These are phyloP conservation scores for Albula glossodonta DNA, from an alignment of 2,113 vertebrate genomes.

Conservation along the genomic window DNA sequence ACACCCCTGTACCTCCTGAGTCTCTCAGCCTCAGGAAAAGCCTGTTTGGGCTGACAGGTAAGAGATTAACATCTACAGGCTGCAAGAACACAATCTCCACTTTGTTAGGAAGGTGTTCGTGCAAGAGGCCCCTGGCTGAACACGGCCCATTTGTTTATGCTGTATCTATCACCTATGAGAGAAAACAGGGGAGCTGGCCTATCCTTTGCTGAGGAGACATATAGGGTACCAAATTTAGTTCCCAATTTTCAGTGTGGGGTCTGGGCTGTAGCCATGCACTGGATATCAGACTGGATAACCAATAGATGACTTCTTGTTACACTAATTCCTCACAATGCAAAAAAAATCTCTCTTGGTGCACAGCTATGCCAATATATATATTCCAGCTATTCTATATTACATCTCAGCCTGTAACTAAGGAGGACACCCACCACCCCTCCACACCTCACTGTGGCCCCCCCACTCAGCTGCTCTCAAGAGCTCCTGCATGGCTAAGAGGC, in stretches of 20 bases:
- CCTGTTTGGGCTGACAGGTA: conserved; percentile 81
- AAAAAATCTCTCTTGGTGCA: conserved; percentile 84
- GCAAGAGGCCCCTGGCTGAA: conserved; percentile 72
- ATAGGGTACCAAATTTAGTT: conserved; percentile 82
- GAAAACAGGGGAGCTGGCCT: conserved; percentile 63
- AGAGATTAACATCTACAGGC: conserved; percentile 83
- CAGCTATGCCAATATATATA: conserved; percentile 78
- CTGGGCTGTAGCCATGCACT: conserved; percentile 80
- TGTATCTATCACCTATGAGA: conserved; percentile 75
- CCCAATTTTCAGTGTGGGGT: conserved; percentile 74
- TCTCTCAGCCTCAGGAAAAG: conserved; percentile 83
- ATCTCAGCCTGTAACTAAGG: conserved; percentile 59
- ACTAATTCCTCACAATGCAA: conserved; percentile 81
- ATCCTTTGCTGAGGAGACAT: conserved; percentile 75
- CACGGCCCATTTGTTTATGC: conserved; percentile 79
- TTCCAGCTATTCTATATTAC: conserved; percentile 57
- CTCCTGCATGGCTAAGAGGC: neutral
- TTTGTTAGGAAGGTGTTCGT: conserved; percentile 74
- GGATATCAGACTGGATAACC: conserved; percentile 83
- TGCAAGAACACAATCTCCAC: conserved; percentile 76
- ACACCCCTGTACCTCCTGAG: conserved; percentile 63
- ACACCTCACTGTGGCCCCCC: conserved; percentile 40
- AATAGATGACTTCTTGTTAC: conserved; percentile 92
- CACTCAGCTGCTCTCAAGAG: conserved; percentile 28
- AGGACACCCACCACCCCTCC: conserved; percentile 47